Percentiles rank a stretch among this genome's conserved stretches.
These are phyloP conservation scores for Hyles lineata DNA, from an alignment of 2,888 invertebrate species.

Conservation along the genomic window DNA sequence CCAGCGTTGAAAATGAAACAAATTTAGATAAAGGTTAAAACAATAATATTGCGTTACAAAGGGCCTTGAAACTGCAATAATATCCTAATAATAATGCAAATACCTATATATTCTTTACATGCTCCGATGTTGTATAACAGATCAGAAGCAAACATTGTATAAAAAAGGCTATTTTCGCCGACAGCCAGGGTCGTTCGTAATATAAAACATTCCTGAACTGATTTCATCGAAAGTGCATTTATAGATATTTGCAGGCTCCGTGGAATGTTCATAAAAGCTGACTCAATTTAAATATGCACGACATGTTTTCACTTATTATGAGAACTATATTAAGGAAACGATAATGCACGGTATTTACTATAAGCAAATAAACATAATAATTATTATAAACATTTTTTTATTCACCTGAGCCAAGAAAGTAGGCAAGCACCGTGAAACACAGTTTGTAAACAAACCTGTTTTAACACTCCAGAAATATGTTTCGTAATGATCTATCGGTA, in stretches of 20 bases:
- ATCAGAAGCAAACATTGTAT: slow-evolving; percentile 53
- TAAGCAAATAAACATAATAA: slow-evolving; percentile 13
- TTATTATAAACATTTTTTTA: slow-evolving; percentile 25
- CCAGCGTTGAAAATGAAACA: slow-evolving; percentile 31
- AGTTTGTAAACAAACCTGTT: slow-evolving; percentile 11
- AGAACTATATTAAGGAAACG: background rate
- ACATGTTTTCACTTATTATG: background rate
- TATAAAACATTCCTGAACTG: slow-evolving; percentile 47
- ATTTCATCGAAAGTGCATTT: slow-evolving; percentile 34
- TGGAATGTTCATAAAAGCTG: slow-evolving; percentile 12
- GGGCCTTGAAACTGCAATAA: slow-evolving; percentile 23
- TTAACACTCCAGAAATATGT: background rate
- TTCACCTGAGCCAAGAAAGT: slow-evolving; percentile 17
- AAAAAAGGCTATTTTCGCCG: slow-evolving; percentile 59
- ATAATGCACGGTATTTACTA: background rate
- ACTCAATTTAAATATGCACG: background rate
- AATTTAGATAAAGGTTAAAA: slow-evolving; percentile 31
- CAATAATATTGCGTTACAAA: slow-evolving; percentile 28
- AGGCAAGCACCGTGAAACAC: slow-evolving; percentile 17
- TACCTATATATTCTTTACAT: slow-evolving; percentile 15
- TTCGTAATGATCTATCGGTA: background rate
- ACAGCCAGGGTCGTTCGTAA: slow-evolving; percentile 53
- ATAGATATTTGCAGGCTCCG: slow-evolving; percentile 22
- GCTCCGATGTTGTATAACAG: slow-evolving; percentile 41
- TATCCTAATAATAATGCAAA: slow-evolving; percentile 22